Conservation (phyloP, 2,797 vertebrate genomes). For the Glyptemys insculpta region DNA sequence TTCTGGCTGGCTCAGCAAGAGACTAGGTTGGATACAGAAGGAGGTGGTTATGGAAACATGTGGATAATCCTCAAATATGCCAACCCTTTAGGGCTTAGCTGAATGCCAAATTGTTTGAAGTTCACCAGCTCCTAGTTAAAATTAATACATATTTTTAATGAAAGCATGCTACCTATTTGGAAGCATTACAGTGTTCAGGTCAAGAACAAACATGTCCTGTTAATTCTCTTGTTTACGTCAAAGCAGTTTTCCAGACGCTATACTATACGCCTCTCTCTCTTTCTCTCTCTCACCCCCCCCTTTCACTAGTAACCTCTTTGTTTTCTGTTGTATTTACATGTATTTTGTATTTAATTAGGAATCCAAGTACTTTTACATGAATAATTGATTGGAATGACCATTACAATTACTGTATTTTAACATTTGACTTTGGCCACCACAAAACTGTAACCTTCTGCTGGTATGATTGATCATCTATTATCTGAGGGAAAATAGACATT, state of each 20-base stretch:
- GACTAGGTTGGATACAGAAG: neutral
- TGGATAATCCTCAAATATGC: constrained; percentile 67
- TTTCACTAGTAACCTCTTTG: constrained; percentile 36
- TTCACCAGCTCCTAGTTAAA: constrained; percentile 59
- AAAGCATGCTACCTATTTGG: constrained; percentile 38
- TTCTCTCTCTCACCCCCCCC: neutral
- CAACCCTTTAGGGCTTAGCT: constrained; percentile 67
- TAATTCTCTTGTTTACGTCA: constrained; percentile 63
- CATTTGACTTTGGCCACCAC: neutral
- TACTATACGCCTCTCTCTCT: neutral
- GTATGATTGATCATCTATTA: neutral
- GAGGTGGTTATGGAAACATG: constrained; percentile 42
- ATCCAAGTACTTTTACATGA: neutral
- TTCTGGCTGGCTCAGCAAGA: neutral
- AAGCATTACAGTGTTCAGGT: constrained; percentile 42
- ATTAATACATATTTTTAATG: constrained; percentile 55
- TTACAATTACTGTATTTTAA: neutral
- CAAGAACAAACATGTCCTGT: constrained; percentile 50
- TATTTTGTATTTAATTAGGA: constrained; percentile 22
- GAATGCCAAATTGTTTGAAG: constrained; percentile 64
- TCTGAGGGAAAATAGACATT: neutral
- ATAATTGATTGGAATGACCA: neutral
- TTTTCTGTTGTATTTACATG: constrained; percentile 3
- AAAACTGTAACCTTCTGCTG: constrained; percentile 34
- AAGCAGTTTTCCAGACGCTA: constrained; percentile 32